Evolutionary conservation across 2,113 vertebrate genomes (phyloP).

Genomic region (Esox niger): DNA sequence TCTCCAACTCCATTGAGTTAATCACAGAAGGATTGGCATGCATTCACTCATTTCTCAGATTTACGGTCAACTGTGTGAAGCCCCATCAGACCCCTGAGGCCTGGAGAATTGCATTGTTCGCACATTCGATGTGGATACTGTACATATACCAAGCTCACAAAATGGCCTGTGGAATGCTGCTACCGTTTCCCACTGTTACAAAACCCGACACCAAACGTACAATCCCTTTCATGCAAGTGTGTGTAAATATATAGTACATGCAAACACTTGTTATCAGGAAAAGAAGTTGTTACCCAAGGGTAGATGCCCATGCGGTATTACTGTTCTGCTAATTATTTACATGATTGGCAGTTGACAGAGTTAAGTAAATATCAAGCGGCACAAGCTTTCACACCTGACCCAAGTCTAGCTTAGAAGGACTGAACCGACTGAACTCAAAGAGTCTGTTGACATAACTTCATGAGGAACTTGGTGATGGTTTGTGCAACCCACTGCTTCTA

Average conservation of each 20-base stretch:
- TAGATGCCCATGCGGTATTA: slow-evolving; percentile 22
- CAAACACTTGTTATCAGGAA: slow-evolving; percentile 22
- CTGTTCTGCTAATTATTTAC: slow-evolving; percentile 30
- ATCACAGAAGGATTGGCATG: too few relatives aligned
- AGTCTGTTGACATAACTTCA: slow-evolving; percentile 9
- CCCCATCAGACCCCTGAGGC: not conserved
- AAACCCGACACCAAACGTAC: not conserved
- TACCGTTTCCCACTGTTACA: not conserved
- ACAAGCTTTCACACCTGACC: not conserved
- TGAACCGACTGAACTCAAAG: not conserved
- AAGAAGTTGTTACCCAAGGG: slow-evolving; percentile 1
- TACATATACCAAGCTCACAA: not conserved
- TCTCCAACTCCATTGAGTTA: not conserved
- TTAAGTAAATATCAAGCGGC: not conserved
- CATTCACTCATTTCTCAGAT: not conserved
- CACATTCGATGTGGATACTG: not conserved
- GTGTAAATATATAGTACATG: too few relatives aligned
- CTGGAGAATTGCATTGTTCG: not conserved
- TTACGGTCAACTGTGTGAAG: not conserved
- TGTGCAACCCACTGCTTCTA: too few relatives aligned
- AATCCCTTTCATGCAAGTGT: not conserved
- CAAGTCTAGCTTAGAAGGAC: not conserved
- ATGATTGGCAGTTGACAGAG: slow-evolving; percentile 12
- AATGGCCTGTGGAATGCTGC: not conserved
- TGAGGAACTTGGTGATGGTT: too few relatives aligned